These are phyloP conservation scores for Caenorhabditis panamensis DNA, from an alignment of 2,888 invertebrate species.

Conservation along the genomic window DNA sequence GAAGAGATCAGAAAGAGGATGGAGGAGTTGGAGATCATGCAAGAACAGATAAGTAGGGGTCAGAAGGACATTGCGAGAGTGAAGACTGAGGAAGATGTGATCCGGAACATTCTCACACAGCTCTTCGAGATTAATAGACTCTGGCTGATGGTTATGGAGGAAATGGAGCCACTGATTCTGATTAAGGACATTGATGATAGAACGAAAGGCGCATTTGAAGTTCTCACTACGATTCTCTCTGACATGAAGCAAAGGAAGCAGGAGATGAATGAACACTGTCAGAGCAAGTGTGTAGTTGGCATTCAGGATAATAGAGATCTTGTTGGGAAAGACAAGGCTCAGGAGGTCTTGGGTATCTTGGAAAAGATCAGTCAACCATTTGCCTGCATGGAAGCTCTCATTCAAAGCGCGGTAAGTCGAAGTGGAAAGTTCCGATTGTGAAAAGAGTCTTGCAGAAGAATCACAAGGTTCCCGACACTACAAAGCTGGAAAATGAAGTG, in stretches of 20 bases:
- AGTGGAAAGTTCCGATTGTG: too few species aligned
- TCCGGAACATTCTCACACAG: background rate
- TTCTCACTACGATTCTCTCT: background rate
- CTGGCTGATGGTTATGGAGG: conserved; percentile 4
- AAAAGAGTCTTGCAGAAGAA: background rate
- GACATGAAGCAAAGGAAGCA: conserved; percentile 4
- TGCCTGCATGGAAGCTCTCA: background rate
- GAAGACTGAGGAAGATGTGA: background rate
- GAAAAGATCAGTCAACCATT: conserved; percentile 1
- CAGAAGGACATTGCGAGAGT: too few species aligned
- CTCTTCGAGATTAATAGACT: background rate
- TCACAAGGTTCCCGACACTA: background rate
- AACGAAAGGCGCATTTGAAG: background rate
- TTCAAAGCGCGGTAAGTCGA: background rate
- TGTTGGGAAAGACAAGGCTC: background rate
- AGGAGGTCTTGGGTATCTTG: background rate
- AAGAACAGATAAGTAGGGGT: background rate
- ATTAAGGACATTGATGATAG: background rate
- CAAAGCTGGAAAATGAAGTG: background rate
- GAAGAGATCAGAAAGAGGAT: background rate
- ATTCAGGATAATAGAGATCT: background rate
- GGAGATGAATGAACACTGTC: conserved; percentile 6
- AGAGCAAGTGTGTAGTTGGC: background rate
- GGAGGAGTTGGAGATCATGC: background rate
- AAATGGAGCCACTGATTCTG: background rate